Percentiles rank a stretch among this genome's conserved stretches.
Evolutionary conservation across 2,113 vertebrate species (phyloP).

Genomic region (Protobothrops flavoviridis): DNA sequence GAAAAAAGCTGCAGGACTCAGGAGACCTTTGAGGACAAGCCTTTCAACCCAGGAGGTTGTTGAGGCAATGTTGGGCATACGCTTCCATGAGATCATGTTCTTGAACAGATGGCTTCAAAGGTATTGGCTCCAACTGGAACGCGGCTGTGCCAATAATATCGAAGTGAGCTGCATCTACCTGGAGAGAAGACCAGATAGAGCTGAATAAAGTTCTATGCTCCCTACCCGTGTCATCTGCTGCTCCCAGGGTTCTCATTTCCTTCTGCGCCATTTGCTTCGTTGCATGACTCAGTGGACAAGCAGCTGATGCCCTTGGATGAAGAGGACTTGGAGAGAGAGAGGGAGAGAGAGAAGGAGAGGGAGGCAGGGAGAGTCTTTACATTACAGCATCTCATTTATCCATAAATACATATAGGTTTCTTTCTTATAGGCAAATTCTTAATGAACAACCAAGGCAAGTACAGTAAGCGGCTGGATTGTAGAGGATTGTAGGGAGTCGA

Average conservation of each 20-base stretch:
- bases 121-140: constrained; percentile 72
- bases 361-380: constrained; percentile 34
- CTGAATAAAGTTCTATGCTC: constrained; percentile 67
- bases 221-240: constrained; percentile 75
- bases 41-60: constrained; percentile 54
- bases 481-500: neutral
- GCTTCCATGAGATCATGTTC: constrained; percentile 68
- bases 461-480: neutral
- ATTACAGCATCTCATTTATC: constrained; percentile 41
- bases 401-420: neutral
- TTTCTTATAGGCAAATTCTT: constrained; percentile 12
- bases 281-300: constrained; percentile 72
- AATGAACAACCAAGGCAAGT: neutral
- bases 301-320: constrained; percentile 68
- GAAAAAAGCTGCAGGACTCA: neutral
- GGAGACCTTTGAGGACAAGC: constrained; percentile 4
- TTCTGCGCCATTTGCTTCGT: constrained; percentile 76
- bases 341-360: constrained; percentile 10
- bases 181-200: constrained; percentile 73
- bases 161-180: constrained; percentile 72
- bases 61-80: constrained; percentile 57
- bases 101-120: constrained; percentile 76
- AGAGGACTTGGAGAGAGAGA: constrained; percentile 50
- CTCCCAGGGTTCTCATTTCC: constrained; percentile 80
- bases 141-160: constrained; percentile 74